These are phyloP conservation scores for Anthopleura sola DNA, from an alignment of 64 coral and sea anemone species.

Conservation along the genomic window DNA sequence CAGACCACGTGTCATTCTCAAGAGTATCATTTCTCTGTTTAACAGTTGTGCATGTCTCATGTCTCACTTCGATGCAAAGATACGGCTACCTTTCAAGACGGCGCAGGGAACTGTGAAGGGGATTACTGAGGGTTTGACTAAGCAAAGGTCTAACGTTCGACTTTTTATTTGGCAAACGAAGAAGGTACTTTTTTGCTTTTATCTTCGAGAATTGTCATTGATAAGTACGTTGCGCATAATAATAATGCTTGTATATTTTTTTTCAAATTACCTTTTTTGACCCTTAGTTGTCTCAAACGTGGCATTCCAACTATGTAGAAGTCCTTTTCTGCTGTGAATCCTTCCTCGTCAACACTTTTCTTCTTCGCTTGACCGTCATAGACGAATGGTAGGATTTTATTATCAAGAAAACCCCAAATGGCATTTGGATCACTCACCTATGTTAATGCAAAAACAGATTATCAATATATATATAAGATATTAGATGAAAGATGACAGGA, in stretches of 20 bases:
- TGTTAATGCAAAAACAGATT: not conserved
- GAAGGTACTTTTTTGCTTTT: too few species aligned
- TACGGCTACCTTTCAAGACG: too few species aligned
- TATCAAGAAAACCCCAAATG: constrained; percentile 32
- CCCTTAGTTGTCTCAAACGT: constrained; percentile 50
- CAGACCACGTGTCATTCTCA: too few species aligned
- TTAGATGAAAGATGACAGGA: not conserved
- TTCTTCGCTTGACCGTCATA: constrained; percentile 31
- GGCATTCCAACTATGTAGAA: constrained; percentile 65
- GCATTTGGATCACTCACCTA: constrained; percentile 20
- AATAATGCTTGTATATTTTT: not conserved
- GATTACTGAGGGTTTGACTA: too few species aligned
- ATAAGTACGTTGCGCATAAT: too few species aligned
- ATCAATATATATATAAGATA: not conserved
- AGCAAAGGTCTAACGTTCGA: too few species aligned
- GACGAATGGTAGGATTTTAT: constrained; percentile 22
- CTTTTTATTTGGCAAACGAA: too few species aligned
- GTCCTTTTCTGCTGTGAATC: constrained; percentile 28
- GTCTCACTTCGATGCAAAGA: too few species aligned
- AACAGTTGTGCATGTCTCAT: too few species aligned
- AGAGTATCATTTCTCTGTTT: too few species aligned
- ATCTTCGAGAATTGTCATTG: too few species aligned
- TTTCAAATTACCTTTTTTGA: constrained; percentile 28
- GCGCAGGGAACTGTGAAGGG: too few species aligned
- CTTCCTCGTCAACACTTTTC: constrained; percentile 1